Conservation (phyloP, 1,140 invertebrate genomes). For the Campoletis sonorensis region DNA sequence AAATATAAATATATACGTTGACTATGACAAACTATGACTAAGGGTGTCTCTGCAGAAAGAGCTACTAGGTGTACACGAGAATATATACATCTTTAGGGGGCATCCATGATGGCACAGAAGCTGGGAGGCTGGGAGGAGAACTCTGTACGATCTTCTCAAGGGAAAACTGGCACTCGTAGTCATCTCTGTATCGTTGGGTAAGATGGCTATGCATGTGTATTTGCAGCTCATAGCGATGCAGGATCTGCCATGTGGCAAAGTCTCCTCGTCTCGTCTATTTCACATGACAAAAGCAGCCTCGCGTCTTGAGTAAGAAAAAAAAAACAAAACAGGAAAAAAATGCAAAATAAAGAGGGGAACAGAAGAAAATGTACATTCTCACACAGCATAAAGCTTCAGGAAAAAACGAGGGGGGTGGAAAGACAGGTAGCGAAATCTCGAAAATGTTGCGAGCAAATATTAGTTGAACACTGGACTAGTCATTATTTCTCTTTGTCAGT, state of each 20-base stretch:
- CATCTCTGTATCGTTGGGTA: constrained; percentile 49
- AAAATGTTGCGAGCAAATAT: constrained; percentile 72
- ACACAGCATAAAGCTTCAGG: constrained; percentile 39
- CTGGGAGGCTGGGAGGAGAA: constrained; percentile 8
- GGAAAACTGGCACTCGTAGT: constrained; percentile 51
- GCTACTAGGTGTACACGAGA: constrained; percentile 44
- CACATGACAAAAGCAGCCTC: constrained; percentile 56
- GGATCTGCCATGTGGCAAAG: constrained; percentile 28
- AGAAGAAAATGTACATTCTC: neutral
- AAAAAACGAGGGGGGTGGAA: constrained; percentile 42
- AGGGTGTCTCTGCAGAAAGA: constrained; percentile 49
- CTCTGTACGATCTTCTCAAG: constrained; percentile 47
- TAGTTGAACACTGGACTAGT: constrained; percentile 73
- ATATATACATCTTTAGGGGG: constrained; percentile 38
- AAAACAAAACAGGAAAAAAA: neutral
- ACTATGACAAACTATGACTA: constrained; percentile 33
- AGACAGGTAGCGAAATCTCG: constrained; percentile 59
- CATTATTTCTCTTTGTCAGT: constrained; percentile 68
- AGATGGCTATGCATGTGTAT: constrained; percentile 3
- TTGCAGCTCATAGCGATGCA: constrained; percentile 18
- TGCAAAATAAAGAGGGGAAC: neutral
- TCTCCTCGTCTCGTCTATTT: constrained; percentile 42
- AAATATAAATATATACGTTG: constrained; percentile 41
- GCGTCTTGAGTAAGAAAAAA: constrained; percentile 13
- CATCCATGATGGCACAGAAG: neutral